phyloP scores from a whole-genome alignment of 2,113 vertebrate genomes.

The Addax nasomaculatus region DNA sequence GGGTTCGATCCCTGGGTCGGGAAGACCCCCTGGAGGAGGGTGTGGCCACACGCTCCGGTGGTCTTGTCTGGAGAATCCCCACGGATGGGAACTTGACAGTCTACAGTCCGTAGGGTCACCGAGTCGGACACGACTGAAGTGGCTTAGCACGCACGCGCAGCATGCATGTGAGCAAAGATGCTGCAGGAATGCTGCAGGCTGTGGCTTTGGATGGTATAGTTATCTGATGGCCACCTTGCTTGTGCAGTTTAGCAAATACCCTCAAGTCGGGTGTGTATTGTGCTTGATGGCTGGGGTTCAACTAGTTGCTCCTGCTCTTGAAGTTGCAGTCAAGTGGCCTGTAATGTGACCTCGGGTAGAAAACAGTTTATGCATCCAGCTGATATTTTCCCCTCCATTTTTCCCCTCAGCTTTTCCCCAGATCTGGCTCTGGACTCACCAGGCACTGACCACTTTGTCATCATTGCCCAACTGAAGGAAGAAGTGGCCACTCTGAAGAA shows the following conservation, averaged over 20 bases:
- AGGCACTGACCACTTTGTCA: constrained; percentile 85
- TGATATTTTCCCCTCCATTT: background rate
- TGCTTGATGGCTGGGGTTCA: background rate
- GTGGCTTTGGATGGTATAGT: background rate
- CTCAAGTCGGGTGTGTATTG: background rate
- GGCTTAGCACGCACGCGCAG: background rate
- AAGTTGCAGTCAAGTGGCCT: background rate
- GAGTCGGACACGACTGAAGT: background rate
- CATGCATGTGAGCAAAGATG: background rate
- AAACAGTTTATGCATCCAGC: background rate
- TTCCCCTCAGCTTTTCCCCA: constrained; percentile 80
- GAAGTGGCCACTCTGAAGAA: constrained; percentile 87
- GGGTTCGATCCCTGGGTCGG: background rate
- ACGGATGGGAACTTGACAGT: background rate
- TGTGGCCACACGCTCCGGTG: background rate
- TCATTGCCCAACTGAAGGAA: constrained; percentile 87
- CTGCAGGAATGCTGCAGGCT: background rate
- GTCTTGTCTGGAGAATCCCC: background rate
- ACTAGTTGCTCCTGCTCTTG: background rate
- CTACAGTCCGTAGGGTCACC: background rate
- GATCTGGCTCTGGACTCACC: constrained; percentile 85
- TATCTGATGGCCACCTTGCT: background rate
- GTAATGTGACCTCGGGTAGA: background rate
- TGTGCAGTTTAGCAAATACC: background rate
- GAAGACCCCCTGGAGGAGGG: background rate